Base-by-base conservation (phyloP, 2,113 vertebrate genomes). In the Okapia johnstoni region DNA sequence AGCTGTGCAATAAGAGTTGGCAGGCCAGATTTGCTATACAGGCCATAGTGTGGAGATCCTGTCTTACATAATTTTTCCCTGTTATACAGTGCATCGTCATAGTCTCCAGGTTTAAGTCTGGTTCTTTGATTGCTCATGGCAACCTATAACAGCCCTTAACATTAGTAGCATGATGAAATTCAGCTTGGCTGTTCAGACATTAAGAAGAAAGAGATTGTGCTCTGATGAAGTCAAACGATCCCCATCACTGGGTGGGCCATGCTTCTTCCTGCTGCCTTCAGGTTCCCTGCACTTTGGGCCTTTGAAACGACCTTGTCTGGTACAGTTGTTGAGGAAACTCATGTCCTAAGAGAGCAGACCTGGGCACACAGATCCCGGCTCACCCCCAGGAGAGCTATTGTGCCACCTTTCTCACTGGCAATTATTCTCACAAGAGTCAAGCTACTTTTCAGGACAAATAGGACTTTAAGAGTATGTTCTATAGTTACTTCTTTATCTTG, bases 361-460 rank as follows among this genome's bases (percentile, higher is more conserved):
- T 87, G 87, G 33, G 58, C 30, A 90, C 21, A 21, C 16, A 19
- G 58, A 60, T 85, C 15, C 12, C 26, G 57, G 57, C 21, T 55
- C 25, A 66, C 14, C 26, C 30, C 48, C 46, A 10, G 36, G 15
- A 6, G 23, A 70, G 17, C 58, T 88, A 55, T 4, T 85, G 63
- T 55, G 73, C 5, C 28, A 66, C 66, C 17, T 50, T 93, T 80
- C 80, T 85, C 54, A 50, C 11, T 43, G n/a, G 40, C 25, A 57
- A 93, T 85, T 93, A 85, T 85, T 85, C 58, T 96, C 58, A 85
- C 40, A 17, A 90, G 43, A 93, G 36, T 76, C 60, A 58, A 96
- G 7, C 33, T 93, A 40, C 52, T 63, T 88, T 54, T 19, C 16
- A 48, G 48, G 25, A 93, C 28, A 81, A 23, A 60, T 11, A 43